A percentile compares a stretch with the other conserved stretches of the same genome.
These are phyloP conservation scores for Pseudopleuronectes americanus DNA, from an alignment of 2,797 vertebrate genomes.

Conservation along the genomic window DNA sequence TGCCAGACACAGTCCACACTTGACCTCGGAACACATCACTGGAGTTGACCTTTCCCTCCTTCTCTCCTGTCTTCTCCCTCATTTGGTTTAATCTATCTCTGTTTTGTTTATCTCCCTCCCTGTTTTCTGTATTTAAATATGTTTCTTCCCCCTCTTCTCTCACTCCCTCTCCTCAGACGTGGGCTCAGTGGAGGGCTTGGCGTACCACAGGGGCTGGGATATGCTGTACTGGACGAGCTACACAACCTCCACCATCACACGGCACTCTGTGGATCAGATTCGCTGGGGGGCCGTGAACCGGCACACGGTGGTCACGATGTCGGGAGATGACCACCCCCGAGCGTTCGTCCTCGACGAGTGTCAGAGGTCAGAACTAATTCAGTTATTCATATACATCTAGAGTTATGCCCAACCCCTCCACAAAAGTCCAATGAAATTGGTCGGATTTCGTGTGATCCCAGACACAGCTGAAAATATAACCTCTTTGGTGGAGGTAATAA, in stretches of 20 bases:
- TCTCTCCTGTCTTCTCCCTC: slow-evolving; percentile 6
- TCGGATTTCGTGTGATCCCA: no score
- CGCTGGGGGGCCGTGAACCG: slow-evolving; percentile 90
- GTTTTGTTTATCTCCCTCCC: neutral
- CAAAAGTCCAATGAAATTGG: no score
- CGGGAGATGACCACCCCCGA: slow-evolving; percentile 95
- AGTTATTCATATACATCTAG: neutral
- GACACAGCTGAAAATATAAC: no score
- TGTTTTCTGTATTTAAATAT: neutral
- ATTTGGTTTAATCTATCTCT: neutral
- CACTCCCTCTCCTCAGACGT: slow-evolving; percentile 84
- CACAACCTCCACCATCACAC: slow-evolving; percentile 95
- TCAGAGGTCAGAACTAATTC: slow-evolving; percentile 87
- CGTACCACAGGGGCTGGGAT: slow-evolving; percentile 96
- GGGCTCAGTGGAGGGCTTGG: slow-evolving; percentile 96
- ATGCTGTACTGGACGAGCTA: slow-evolving; percentile 98
- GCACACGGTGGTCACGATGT: slow-evolving; percentile 98
- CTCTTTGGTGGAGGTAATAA: no score
- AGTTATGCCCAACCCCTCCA: no score
- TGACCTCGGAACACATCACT: slow-evolving; percentile 54
- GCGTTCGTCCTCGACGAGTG: slow-evolving; percentile 97
- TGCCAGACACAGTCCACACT: slow-evolving; percentile 53
- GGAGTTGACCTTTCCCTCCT: slow-evolving; percentile 49
- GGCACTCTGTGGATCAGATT: slow-evolving; percentile 94
- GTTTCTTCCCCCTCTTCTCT: slow-evolving; percentile 5